Evolutionary conservation across 2,797 vertebrate species (phyloP), one percentile per base, ranked within the genome.

Genomic region (Danio albolineatus): DNA sequence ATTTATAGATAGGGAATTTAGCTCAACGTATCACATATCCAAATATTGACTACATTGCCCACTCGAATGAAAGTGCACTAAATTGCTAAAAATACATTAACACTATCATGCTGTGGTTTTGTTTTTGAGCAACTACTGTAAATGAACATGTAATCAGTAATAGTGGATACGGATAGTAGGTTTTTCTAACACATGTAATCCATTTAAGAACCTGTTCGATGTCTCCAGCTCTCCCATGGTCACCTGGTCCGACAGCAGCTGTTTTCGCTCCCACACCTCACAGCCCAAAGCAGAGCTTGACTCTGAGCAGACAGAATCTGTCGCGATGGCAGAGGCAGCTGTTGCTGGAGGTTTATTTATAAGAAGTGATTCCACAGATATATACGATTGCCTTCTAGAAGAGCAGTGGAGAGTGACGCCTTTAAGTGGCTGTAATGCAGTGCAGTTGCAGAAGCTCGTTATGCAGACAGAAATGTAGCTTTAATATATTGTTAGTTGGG

Each of bases 331-430:
- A 46, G 39, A 28, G 54, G 21, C 80, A 48, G 74, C 74, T 59
- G 75, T 51, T 67, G 60, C 61, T 1, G 43, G 67, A 48, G 7
- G 75, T 73, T 56, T 39, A 82, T 54, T 76, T 82, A 56, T 66
- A 65, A 59, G 17, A 82, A 53, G 73, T 83, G 66, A 62, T 59
- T 43, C 44, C 16, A 38, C 53, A 53, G 19, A 61, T 46, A 44
- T 60, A 44, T 64, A 65, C 21, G 28, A 49, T 46, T 66, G 28
- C 73, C 16, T 54, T 62, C 44, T 66, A 54, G 36, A 73, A 44
- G 44, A 57, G 71, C 74, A 17, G 38, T 78, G 65, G 5, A 69
- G 54, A 39, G 21, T 49, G 76, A 70, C 7, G 0, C 7, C 28
- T 48, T n/a, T 62, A 9, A 51, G 10, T 60, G 4, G 61, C 41